Evolutionary conservation across 1,140 invertebrate genomes (phyloP).

Genomic region (Euschistus heros): DNA sequence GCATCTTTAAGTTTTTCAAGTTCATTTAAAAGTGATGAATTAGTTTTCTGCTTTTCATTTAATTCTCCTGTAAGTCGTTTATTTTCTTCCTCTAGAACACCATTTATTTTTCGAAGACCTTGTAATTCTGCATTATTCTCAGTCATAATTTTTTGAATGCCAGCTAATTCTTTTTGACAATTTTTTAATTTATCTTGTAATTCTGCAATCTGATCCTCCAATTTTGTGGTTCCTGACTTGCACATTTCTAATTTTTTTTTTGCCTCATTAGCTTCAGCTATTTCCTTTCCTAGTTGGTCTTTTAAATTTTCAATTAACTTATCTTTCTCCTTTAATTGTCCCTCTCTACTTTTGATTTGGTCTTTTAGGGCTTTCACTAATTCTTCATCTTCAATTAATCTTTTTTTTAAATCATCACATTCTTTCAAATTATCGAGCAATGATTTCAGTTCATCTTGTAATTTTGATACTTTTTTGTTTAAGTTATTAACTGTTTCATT

Average conservation of each 20-base stretch:
- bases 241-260: conserved; percentile 7
- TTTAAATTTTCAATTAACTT: conserved; percentile 1
- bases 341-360: not conserved
- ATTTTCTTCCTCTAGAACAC: not conserved
- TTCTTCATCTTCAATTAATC: conserved; percentile 1
- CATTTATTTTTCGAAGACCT: not conserved
- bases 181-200: conserved; percentile 4
- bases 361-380: not conserved
- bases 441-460: not conserved
- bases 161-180: not conserved
- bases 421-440: not conserved
- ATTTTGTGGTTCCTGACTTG: not conserved
- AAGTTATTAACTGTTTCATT: no score
- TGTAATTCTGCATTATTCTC: not conserved
- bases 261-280: not conserved
- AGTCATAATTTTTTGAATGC: not conserved
- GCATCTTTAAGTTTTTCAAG: not conserved
- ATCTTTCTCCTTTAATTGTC: not conserved
- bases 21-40: not conserved
- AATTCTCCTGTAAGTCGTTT: not conserved
- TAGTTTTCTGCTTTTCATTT: not conserved
- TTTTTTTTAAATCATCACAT: not conserved
- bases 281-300: not conserved
- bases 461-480: not conserved
- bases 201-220: not conserved